A percentile compares a stretch with the other conserved stretches of the same genome.
phyloP scores from a whole-genome alignment of 2,888 invertebrate species.

The Drosophila birchii region DNA sequence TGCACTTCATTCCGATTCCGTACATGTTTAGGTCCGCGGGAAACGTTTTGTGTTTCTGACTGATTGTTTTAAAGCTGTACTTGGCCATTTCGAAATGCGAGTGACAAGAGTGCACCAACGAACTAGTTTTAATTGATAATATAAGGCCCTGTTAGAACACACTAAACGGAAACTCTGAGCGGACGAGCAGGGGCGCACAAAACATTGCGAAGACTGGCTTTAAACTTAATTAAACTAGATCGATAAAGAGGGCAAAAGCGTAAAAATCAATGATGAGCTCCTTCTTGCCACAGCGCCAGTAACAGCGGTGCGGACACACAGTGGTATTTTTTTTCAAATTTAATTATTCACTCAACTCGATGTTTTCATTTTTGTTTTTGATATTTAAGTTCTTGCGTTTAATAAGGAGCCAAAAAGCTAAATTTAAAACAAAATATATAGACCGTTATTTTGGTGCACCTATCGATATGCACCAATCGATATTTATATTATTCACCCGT shows the following conservation, averaged over 20 bases:
- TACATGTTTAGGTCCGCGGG: constrained; percentile 62
- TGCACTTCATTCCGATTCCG: constrained; percentile 54
- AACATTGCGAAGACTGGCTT: constrained; percentile 53
- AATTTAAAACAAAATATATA: background rate
- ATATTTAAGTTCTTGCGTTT: background rate
- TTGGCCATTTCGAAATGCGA: constrained; percentile 61
- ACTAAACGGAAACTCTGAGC: constrained; percentile 68
- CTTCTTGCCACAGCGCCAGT: background rate
- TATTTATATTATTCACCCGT: constrained; percentile 5
- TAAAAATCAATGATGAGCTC: constrained; percentile 38
- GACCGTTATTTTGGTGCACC: background rate
- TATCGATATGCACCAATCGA: constrained; percentile 18
- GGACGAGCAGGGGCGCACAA: constrained; percentile 52
- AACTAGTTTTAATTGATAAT: constrained; percentile 6
- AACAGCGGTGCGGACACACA: background rate
- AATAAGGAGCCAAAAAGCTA: background rate
- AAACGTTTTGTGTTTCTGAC: constrained; percentile 71
- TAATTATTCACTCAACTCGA: background rate
- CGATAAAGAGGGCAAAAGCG: constrained; percentile 31
- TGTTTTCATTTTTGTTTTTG: background rate
- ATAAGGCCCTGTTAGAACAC: constrained; percentile 49
- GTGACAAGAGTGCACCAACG: constrained; percentile 23
- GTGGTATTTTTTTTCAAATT: constrained; percentile 4
- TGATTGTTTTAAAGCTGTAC: constrained; percentile 65
- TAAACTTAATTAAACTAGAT: constrained; percentile 41